Evolutionary conservation across 2,888 invertebrate genomes (phyloP), one percentile per base, ranked within the genome.

Genomic region (Catocala nupta): DNA sequence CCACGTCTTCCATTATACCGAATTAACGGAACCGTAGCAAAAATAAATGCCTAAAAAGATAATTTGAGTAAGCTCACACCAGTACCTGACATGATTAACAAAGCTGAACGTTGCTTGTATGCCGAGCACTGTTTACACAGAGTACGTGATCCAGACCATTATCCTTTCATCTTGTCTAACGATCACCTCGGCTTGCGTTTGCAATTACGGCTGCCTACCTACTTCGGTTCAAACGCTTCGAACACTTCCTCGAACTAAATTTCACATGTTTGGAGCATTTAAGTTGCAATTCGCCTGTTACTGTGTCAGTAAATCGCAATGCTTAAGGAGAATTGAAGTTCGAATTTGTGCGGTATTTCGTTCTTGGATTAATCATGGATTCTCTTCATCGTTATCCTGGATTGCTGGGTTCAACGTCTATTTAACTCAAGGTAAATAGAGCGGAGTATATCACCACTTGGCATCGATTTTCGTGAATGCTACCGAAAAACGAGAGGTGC

Each of bases 71-170:
- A 25, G 13, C 25, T 50, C 34, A 50, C 34, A 50, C 36, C 9
- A 39, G 36, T 33, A n/a, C 42, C 13, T 53, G 52, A 43, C 52
- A 10, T 42, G 52, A 52, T n/a, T 54, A 43, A 54, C 45, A 12
- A 67, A 57, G 39, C 51, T 10, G 33, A 52, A 57, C 43, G 25
- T 59, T 54, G 10, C 25, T 58, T 55, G 8, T 45, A 53, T 59
- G 50, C 59, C 44, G 11, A 50, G 44, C 34, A n/a, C 25, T 55
- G 50, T 63, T 59, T 55, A 42, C 64, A 36, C 42, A 58, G 45
- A 51, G 42, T 54, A 52, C 73, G 66, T 65, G 63, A 63, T 63
- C 65, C 54, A 49, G 39, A 52, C 56, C 16, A 70, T 73, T 72
- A 72, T 50, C 49, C 52, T 60, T 73, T 64, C 70, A 59, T 65